Evolutionary conservation across 64 coral and sea anemone genomes (phyloP).

Genomic region (Dendronephthya gigantea): DNA sequence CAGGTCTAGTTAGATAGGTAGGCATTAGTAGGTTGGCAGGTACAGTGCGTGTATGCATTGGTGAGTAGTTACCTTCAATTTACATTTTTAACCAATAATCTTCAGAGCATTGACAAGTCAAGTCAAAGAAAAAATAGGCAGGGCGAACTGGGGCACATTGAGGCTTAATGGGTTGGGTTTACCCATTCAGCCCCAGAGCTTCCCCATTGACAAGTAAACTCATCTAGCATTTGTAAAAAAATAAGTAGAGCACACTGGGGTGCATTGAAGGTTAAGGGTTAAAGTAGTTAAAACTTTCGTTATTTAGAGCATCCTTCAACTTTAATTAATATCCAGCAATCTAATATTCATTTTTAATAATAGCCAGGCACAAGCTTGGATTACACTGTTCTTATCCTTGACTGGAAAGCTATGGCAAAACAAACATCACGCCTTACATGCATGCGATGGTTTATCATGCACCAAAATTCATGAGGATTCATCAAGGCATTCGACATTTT

Average conservation of each 20-base stretch:
- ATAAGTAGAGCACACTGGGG: too few species aligned
- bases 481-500: not conserved
- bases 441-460: too few species aligned
- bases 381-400: slow-evolving; percentile 6
- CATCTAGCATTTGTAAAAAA: not conserved
- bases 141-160: not conserved
- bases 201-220: not conserved
- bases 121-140: not conserved
- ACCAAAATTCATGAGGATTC: not conserved
- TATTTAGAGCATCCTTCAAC: too few species aligned
- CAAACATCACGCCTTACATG: not conserved
- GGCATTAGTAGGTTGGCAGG: not conserved
- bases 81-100: not conserved
- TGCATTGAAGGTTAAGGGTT: not conserved
- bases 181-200: not conserved
- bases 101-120: not conserved
- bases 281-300: too few species aligned
- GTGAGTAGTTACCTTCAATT: not conserved
- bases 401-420: not conserved
- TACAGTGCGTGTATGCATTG: not conserved
- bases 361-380: not conserved
- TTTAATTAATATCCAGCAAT: not conserved
- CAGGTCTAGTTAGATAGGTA: not conserved
- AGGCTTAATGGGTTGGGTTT: too few species aligned
- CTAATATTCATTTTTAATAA: not conserved